Percentiles rank a stretch among this genome's conserved stretches.
phyloP scores from a whole-genome alignment of 2,113 vertebrate species.

The Trogon melanurus region DNA sequence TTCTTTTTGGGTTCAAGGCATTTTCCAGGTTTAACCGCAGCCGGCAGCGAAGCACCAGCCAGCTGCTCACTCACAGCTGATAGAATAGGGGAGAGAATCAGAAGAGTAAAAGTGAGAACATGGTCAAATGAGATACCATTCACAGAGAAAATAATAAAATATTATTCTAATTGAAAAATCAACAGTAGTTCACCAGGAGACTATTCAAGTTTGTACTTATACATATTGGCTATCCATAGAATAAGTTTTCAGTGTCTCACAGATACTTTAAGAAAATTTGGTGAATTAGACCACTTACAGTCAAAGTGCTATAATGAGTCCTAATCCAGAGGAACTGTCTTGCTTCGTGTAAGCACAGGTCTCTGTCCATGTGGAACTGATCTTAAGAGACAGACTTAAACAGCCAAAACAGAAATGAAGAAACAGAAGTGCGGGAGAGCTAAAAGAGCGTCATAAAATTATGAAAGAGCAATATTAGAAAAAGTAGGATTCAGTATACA shows the following conservation, averaged over 20 bases:
- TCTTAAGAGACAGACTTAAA: background rate
- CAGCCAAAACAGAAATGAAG: background rate
- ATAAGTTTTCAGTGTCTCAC: background rate
- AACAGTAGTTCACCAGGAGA: background rate
- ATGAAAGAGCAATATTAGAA: background rate
- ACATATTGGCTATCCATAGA: background rate
- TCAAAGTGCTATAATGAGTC: background rate
- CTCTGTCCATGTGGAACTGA: background rate
- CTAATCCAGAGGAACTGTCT: background rate
- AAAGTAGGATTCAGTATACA: background rate
- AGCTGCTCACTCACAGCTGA: background rate
- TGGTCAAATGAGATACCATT: background rate
- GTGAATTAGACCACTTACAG: background rate
- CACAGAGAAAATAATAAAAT: background rate
- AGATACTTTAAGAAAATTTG: background rate
- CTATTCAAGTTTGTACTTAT: background rate
- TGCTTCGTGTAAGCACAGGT: background rate
- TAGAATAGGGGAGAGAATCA: background rate
- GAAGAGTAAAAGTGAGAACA: background rate
- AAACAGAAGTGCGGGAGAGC: background rate
- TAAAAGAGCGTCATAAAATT: background rate
- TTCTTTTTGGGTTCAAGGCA: background rate
- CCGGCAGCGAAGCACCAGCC: background rate
- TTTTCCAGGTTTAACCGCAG: background rate
- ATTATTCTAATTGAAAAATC: background rate